Evolutionary conservation across 1,140 invertebrate genomes (phyloP), one percentile per base, ranked within the genome.

Genomic region (Cephus cinctus): DNA sequence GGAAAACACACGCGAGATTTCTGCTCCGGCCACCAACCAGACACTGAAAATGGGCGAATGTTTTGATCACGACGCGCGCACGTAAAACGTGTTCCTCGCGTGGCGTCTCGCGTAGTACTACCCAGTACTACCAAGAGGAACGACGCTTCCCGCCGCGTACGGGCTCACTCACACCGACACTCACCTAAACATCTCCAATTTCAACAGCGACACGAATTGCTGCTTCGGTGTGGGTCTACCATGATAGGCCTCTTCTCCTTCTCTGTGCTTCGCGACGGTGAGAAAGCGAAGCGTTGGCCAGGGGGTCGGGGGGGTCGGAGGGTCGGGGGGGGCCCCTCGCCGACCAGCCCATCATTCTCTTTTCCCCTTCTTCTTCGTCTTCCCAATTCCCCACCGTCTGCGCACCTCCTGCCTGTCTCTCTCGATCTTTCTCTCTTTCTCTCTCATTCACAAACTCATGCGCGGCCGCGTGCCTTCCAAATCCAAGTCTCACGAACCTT

Each of bases 61-160:
- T n/a, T n/a, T n/a, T n/a, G 6, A 20, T 34, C 18, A n/a, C 20
- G 19, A 30, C 40, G 20, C 30, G 8, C n/a, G 2, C 18, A 19
- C 5, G 21, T 15, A 14, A 54, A 36, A 38, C 43, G 35, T 47
- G 23, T 19, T 32, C 25, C 36, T 52, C 44, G 52, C 45, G 56
- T 48, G 47, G 40, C 43, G 47, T 55, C 52, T 45, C 56, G 44
- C 52, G 43, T 57, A 55, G 52, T 57, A 57, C 56, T 57, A 57
- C 55, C 27, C 55, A 55, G 52, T 57, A 57, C 56, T 57, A 57
- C 55, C 27, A 39, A 54, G 52, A 51, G 47, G 36, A 40, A 49
- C 38, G 51, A 32, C 48, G 25, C 19, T 54, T 53, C 54, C 46
- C 54, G 43, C 51, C 54, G 42, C 45, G 52, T 15, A 35, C 5